Evolutionary conservation across 2,797 vertebrate genomes (phyloP), one percentile per base, ranked within the genome.

Genomic region (Psittacula derbiana): DNA sequence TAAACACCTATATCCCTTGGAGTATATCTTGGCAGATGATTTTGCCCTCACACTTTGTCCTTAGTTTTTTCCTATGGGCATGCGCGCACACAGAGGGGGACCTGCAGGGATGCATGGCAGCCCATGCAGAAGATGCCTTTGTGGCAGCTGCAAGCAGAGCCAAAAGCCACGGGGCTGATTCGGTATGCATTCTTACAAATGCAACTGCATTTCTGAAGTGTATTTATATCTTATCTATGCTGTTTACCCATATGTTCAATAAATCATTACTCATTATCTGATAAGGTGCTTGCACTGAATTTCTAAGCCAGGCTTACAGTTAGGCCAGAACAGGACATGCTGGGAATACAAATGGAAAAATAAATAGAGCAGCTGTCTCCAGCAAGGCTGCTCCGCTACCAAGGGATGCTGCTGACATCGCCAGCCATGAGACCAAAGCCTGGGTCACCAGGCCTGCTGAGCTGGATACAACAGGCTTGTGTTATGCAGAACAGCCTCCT

Each of bases 221-320:
- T 90, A 94, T 96, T 97, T 94, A 74, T 96, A 81, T 78, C 93
- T 97, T 97, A 97, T 96, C 97, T 96, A 17, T 36, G 91, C 93
- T 96, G 96, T 96, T 97, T 96, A 93, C 95, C 95, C 93, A 72
- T 95, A 95, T 94, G 95, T 96, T 97, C 96, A 96, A 97, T 97
- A 97, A 96, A 97, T 97, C 97, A 96, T 96, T 96, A 97, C 95
- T 97, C 96, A 96, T 97, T 96, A 97, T 96, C 93, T 97, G 97
- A 97, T 97, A 95, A 93, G 95, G 92, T 91, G 81, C 88, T 92
- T 38, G 65, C 83, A 65, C 80, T 41, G 95, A 80, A 92, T 96
- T 93, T 94, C 94, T 96, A 86, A 96, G 88, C 81, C 86, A 73
- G 70, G 79, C 89, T 96, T 93, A 96, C 86, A 62, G 95, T 90